These are phyloP conservation scores for Drosophila nr. perissopoda DNA, from an alignment of 2,888 invertebrate genomes.

Conservation along the genomic window DNA sequence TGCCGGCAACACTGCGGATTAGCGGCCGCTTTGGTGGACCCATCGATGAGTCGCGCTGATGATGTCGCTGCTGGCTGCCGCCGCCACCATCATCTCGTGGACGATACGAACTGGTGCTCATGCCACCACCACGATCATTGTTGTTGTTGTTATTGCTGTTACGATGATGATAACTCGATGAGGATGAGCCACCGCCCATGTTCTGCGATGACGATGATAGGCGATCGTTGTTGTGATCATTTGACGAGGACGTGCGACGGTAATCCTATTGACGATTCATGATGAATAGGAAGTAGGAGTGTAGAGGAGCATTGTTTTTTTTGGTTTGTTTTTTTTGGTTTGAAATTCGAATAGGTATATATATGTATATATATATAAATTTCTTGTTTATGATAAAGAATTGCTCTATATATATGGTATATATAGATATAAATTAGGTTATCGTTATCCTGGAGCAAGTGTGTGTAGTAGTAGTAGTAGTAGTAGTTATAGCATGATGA, in stretches of 20 bases:
- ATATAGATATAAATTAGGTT: conserved; percentile 57
- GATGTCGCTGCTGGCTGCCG: conserved; percentile 71
- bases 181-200: conserved; percentile 67
- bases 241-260: conserved; percentile 82
- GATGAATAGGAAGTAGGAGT: conserved; percentile 83
- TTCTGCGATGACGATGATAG: conserved; percentile 83
- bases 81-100: conserved; percentile 67
- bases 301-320: conserved; percentile 77
- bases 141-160: conserved; percentile 68
- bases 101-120: conserved; percentile 70
- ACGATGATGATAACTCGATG: conserved; percentile 74
- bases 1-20: conserved; percentile 81
- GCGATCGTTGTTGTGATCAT: conserved; percentile 83
- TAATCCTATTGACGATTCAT: conserved; percentile 83
- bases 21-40: conserved; percentile 84
- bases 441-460: conserved; percentile 72
- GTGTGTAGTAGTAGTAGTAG: conserved; percentile 67
- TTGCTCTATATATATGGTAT: conserved; percentile 52
- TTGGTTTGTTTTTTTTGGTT: conserved; percentile 57
- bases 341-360: conserved; percentile 64
- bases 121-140: conserved; percentile 59
- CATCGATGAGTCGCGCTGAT: conserved; percentile 83
- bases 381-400: conserved; percentile 64
- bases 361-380: conserved; percentile 41
- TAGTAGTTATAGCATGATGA: conserved; percentile 69